These are phyloP conservation scores for Matsumurasca onukii DNA, from an alignment of 1,140 invertebrate species.

Conservation along the genomic window DNA sequence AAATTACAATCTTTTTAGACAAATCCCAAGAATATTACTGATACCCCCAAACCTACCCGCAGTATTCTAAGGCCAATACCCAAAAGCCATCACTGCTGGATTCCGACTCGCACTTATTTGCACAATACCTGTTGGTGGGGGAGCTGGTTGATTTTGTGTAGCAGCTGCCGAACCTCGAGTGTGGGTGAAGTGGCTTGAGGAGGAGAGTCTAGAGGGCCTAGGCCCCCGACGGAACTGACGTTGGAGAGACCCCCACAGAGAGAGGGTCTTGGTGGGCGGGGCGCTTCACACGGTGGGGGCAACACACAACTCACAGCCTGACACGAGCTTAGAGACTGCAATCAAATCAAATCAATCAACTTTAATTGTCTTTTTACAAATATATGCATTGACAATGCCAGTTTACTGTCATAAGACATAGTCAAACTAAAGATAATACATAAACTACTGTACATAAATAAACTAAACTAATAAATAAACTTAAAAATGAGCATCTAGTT, in stretches of 20 bases:
- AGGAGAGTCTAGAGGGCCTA: constrained; percentile 66
- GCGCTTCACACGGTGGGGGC: constrained; percentile 30
- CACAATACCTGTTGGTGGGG: constrained; percentile 45
- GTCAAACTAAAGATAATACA: not conserved
- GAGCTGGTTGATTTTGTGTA: constrained; percentile 68
- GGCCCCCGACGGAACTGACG: constrained; percentile 44
- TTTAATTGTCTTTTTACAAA: not conserved
- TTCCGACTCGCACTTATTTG: no score
- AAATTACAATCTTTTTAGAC: no score
- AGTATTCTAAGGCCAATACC: no score
- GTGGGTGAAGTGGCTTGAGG: constrained; percentile 76
- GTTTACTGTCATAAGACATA: no score
- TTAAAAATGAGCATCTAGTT: no score
- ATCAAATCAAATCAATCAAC: not conserved
- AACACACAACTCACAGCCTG: constrained; percentile 15
- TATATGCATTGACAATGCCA: no score
- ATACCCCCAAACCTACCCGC: no score
- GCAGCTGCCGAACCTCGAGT: constrained; percentile 62
- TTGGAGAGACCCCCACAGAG: constrained; percentile 36
- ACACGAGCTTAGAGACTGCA: constrained; percentile 14
- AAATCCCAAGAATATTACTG: no score
- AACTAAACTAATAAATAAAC: no score
- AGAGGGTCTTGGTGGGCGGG: constrained; percentile 29
- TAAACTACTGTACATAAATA: no score
- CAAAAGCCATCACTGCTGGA: no score